Evolutionary conservation across 2,888 invertebrate species (phyloP).

Genomic region (Phytoseiulus persimilis): DNA sequence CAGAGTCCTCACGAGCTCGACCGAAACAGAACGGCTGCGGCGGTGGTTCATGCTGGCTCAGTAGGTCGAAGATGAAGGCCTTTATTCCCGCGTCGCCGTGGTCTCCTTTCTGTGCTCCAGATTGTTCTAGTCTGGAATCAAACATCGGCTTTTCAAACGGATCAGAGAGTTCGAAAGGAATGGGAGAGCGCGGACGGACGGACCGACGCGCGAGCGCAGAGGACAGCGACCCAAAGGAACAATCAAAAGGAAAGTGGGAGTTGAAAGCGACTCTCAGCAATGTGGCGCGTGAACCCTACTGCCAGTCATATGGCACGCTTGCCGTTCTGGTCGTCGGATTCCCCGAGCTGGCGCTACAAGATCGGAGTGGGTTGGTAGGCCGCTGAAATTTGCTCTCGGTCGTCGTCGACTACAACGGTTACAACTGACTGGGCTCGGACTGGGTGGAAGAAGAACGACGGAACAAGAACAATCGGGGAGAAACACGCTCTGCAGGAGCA

Average conservation of each 20-base stretch:
- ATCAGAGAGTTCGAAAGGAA: not conserved
- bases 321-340: not conserved
- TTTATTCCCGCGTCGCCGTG: not conserved
- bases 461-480: not conserved
- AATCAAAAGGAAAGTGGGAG: not conserved
- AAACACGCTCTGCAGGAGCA: too few relatives aligned
- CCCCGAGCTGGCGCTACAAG: not conserved
- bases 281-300: not conserved
- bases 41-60: too few relatives aligned
- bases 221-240: not conserved
- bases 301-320: not conserved
- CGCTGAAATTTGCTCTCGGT: not conserved
- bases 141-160: not conserved
- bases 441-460: not conserved
- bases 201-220: too few relatives aligned
- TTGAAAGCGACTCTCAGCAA: not conserved
- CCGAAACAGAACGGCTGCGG: not conserved
- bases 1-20: not conserved
- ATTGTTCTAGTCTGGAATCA: not conserved
- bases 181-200: not conserved
- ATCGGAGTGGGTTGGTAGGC: not conserved
- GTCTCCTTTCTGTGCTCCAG: not conserved
- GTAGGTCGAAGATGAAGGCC: not conserved
- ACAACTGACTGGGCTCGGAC: too few relatives aligned
- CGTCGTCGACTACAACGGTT: not conserved